Conservation (phyloP, 1,140 invertebrate genomes). For the Hyposmocoma kahamanoa region DNA sequence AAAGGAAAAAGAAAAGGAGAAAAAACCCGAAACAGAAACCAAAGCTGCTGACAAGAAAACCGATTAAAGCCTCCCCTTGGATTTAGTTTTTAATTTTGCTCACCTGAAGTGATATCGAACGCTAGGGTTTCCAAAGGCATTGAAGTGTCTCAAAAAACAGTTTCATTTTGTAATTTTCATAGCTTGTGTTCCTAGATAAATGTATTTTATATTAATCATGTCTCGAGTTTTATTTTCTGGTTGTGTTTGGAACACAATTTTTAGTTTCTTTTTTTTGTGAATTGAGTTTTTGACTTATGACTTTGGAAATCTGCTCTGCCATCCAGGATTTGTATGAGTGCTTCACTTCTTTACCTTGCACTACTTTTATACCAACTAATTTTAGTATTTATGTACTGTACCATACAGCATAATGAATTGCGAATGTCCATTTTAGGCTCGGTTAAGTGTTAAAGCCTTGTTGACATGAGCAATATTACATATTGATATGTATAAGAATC, state of each 20-base stretch:
- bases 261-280: constrained; percentile 11
- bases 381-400: constrained; percentile 20
- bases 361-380: constrained; percentile 15
- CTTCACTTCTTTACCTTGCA: constrained; percentile 35
- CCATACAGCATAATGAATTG: constrained; percentile 20
- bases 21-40: constrained; percentile 65
- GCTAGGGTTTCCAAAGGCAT: constrained; percentile 58
- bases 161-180: constrained; percentile 30
- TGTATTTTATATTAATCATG: constrained; percentile 26
- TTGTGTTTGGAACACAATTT: constrained; percentile 22
- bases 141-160: constrained; percentile 42
- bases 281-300: constrained; percentile 19
- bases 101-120: constrained; percentile 39
- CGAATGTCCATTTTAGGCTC: constrained; percentile 20
- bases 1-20: constrained; percentile 29
- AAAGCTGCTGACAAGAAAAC: constrained; percentile 65
- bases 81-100: constrained; percentile 66
- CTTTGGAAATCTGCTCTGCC: constrained; percentile 41
- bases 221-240: constrained; percentile 33
- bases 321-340: constrained; percentile 23
- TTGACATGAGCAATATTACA: constrained; percentile 23
- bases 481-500: constrained; percentile 21
- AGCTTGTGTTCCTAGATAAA: constrained; percentile 46
- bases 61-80: constrained; percentile 41
- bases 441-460: constrained; percentile 35